Evolutionary conservation across 2,797 vertebrate species (phyloP), one percentile per base, ranked within the genome.

Genomic region (Xerus rutilus): DNA sequence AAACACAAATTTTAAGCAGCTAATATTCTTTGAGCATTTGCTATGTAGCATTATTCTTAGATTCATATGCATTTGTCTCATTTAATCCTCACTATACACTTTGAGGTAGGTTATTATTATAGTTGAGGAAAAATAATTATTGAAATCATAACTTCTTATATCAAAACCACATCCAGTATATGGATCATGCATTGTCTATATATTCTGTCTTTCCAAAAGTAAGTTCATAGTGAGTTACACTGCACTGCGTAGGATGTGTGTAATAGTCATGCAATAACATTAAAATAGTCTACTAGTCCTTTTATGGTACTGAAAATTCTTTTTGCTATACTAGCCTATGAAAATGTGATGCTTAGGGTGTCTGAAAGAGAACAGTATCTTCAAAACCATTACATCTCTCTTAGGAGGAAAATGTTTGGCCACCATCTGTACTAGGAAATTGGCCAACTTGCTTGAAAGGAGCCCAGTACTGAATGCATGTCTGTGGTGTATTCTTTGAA

Each of bases 361-460:
- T 49, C 86, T 62, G 39, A 35, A 23, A 87, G 77, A 94, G 87
- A 89, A 87, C 89, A 72, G 32, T 81, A 70, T 84, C 20, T 86
- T 43, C 47, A 73, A 94, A 91, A 91, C 15, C 49, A 30, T 73
- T 64, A 88, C 54, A 15, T 23, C 52, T 89, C 52, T 93, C 81
- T 90, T 67, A 86, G 62, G 76, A 86, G 67, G 81, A 89, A 43
- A 64, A 39, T 78, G 32, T 32, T 85, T 85, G 92, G 69, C 87
- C 52, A 81, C 72, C 59, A 79, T 85, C 43, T 91, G 54, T 70
- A 47, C 65, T 81, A 72, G 76, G 86, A 93, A 92, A 49, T 64
- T 32, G 49, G 43, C 82, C 88, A 90, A 54, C 17, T 54, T 72
- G 21, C 85, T 95, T 96, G 95, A 87, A 96, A 77, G 64, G 28